phyloP scores from a whole-genome alignment of 2,113 vertebrate genomes.

The Cynoglossus semilaevis region DNA sequence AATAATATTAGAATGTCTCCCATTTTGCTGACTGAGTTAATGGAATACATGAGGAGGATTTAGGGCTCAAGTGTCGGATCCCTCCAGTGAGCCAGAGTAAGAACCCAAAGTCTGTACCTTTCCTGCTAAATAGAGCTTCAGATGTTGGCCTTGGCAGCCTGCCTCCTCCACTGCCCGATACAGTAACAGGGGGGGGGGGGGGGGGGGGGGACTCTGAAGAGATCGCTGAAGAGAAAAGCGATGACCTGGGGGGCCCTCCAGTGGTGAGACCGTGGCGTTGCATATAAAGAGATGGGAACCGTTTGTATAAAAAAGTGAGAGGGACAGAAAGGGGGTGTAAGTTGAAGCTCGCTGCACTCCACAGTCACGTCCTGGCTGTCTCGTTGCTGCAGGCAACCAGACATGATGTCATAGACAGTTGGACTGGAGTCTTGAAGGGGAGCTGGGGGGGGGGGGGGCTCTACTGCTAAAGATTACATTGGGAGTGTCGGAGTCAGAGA shows the following conservation, averaged over 20 bases:
- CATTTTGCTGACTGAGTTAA: constrained; percentile 21
- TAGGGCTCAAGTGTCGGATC: constrained; percentile 27
- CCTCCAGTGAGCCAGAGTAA: constrained; percentile 49
- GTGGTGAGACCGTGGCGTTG: constrained; percentile 58
- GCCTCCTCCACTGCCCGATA: constrained; percentile 51
- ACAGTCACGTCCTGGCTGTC: constrained; percentile 85
- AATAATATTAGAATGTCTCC: constrained; percentile 33
- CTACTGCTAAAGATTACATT: constrained; percentile 79
- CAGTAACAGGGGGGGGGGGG: constrained; percentile 59
- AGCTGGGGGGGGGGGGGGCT: constrained; percentile 70
- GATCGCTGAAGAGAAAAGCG: constrained; percentile 46
- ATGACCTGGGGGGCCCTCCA: constrained; percentile 75
- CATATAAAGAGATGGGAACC: constrained; percentile 39
- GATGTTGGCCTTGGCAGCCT: constrained; percentile 61
- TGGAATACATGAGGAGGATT: constrained; percentile 21
- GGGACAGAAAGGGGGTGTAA: constrained; percentile 54
- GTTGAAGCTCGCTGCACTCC: constrained; percentile 75
- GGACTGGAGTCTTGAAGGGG: constrained; percentile 82
- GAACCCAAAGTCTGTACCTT: constrained; percentile 62
- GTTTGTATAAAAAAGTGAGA: constrained; percentile 43
- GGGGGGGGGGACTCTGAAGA: constrained; percentile 33
- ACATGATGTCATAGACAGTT: constrained; percentile 89
- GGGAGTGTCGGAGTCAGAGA: constrained; percentile 59
- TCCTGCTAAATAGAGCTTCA: constrained; percentile 71
- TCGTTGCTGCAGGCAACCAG: constrained; percentile 87